Evolutionary conservation across 2,888 invertebrate species (phyloP).

Genomic region (Lysandra coridon): DNA sequence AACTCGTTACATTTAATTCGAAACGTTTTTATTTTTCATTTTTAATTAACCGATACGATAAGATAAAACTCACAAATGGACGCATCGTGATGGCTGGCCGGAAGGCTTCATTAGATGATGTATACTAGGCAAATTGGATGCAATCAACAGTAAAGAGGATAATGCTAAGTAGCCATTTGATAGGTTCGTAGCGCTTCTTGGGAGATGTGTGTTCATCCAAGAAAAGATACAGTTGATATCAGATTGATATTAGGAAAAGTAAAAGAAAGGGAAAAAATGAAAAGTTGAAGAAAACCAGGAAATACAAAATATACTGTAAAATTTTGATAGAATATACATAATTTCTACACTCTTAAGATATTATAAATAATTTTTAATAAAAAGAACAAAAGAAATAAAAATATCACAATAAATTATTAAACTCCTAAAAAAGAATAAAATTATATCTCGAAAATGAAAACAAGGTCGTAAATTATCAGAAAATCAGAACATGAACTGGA

Average conservation of each 20-base stretch:
- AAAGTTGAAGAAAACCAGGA: neutral
- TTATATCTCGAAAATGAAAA: conserved; percentile 10
- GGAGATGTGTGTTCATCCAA: too few species aligned
- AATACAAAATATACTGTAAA: neutral
- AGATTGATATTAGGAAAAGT: too few species aligned
- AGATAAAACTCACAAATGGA: neutral
- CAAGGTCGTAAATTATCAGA: neutral
- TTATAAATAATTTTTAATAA: neutral
- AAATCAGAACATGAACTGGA: conserved; percentile 12
- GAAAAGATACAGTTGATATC: too few species aligned
- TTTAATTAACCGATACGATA: neutral
- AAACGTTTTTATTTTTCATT: neutral
- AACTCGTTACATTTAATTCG: neutral
- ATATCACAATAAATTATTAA: neutral
- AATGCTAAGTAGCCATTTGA: neutral
- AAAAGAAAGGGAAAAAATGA: neutral
- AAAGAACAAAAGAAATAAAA: neutral
- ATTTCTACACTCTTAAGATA: neutral
- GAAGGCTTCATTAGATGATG: conserved; percentile 3
- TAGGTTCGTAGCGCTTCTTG: neutral
- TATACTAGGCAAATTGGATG: neutral
- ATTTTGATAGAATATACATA: neutral
- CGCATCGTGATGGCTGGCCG: neutral
- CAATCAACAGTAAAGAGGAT: neutral
- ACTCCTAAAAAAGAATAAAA: neutral